Percentiles rank a stretch among this genome's conserved stretches.
phyloP scores from a whole-genome alignment of 2,797 vertebrate species.

The Falco cherrug region DNA sequence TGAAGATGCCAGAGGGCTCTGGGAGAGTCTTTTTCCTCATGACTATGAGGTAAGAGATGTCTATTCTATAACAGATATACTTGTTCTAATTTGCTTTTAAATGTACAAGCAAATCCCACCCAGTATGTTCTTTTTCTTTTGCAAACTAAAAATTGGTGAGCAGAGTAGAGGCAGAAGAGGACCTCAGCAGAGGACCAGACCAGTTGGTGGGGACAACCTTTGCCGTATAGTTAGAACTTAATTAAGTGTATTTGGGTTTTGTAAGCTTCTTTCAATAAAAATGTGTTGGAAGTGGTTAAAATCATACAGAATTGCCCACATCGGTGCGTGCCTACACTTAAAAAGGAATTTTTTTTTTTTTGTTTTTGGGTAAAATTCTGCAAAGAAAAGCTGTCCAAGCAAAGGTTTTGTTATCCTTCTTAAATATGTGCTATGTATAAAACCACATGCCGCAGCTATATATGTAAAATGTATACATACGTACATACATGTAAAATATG shows the following conservation, averaged over 20 bases:
- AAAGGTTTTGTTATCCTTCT: neutral
- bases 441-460: neutral
- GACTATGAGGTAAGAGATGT: neutral
- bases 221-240: neutral
- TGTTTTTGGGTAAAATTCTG: neutral
- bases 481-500: neutral
- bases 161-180: neutral
- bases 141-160: neutral
- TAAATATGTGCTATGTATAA: neutral
- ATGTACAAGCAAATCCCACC: neutral
- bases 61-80: no score
- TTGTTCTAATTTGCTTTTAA: neutral
- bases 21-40: neutral
- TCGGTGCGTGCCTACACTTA: neutral
- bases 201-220: neutral
- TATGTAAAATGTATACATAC: neutral
- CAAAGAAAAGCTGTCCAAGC: neutral
- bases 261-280: neutral
- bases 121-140: neutral
- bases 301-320: neutral
- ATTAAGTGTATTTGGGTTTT: neutral
- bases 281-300: neutral
- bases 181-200: neutral
- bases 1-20: neutral
- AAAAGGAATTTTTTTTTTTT: neutral